Conservation (phyloP, 2,113 vertebrate species). For the Fregata magnificens region DNA sequence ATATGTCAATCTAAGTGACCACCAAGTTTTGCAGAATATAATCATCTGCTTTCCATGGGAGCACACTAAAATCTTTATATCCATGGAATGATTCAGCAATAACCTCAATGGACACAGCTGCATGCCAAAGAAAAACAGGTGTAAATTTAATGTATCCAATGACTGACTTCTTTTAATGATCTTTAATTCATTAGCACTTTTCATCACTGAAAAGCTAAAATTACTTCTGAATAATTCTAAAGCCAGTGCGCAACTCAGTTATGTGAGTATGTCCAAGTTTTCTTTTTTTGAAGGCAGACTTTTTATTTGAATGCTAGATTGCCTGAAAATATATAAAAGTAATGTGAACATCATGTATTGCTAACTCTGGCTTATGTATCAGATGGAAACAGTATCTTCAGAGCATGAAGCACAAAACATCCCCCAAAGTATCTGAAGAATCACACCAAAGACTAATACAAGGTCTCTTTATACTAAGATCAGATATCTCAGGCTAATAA, state of each 20-base stretch:
- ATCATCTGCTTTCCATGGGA: not conserved
- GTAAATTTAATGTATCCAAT: not conserved
- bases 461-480: slow-evolving; percentile 31
- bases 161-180: not conserved
- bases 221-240: not conserved
- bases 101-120: slow-evolving; percentile 7
- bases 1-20: not conserved
- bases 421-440: not conserved
- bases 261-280: not conserved
- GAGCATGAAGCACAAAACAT: not conserved
- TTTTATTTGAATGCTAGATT: not conserved
- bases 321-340: not conserved
- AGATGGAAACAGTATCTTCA: not conserved
- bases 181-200: not conserved
- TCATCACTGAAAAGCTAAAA: not conserved
- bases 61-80: not conserved
- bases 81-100: not conserved
- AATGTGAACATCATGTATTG: not conserved
- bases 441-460: slow-evolving; percentile 11
- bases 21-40: not conserved
- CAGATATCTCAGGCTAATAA: slow-evolving; percentile 45
- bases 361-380: not conserved
- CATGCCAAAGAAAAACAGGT: not conserved
- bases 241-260: not conserved
- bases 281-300: not conserved